Percentiles rank a stretch among this genome's conserved stretches.
Evolutionary conservation across 2,888 invertebrate genomes (phyloP).

Genomic region (Hirtodrosophila histrioides): DNA sequence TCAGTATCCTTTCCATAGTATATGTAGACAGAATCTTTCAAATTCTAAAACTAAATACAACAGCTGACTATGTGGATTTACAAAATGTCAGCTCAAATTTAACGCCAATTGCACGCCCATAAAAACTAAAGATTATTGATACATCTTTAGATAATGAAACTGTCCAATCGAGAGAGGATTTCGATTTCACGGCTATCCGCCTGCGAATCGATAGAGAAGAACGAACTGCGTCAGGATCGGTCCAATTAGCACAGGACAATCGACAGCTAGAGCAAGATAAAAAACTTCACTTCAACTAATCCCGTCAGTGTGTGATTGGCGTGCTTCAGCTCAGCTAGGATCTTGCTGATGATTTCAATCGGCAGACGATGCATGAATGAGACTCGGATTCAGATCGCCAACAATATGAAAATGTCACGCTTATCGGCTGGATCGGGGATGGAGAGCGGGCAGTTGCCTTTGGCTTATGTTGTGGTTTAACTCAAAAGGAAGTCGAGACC

Average conservation of each 20-base stretch:
- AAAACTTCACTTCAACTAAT: slow-evolving; percentile 69
- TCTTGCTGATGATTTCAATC: slow-evolving; percentile 62
- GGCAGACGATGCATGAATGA: slow-evolving; percentile 46
- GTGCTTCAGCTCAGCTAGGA: slow-evolving; percentile 57
- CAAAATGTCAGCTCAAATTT: slow-evolving; percentile 54
- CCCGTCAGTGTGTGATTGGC: slow-evolving; percentile 82
- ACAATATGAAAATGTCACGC: slow-evolving; percentile 83
- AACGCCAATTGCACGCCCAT: slow-evolving; percentile 58
- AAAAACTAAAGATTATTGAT: slow-evolving; percentile 34
- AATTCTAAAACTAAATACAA: too few species aligned
- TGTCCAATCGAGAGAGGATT: slow-evolving; percentile 39
- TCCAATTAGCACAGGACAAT: slow-evolving; percentile 62
- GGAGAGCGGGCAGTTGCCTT: slow-evolving; percentile 34
- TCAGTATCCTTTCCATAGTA: too few species aligned
- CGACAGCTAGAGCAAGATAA: slow-evolving; percentile 31
- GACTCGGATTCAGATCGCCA: slow-evolving; percentile 68
- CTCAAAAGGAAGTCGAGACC: slow-evolving; percentile 59
- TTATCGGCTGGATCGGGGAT: slow-evolving; percentile 65
- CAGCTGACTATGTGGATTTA: too few species aligned
- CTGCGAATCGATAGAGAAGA: slow-evolving; percentile 23
- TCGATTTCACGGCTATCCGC: slow-evolving; percentile 68
- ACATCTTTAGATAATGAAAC: slow-evolving; percentile 14
- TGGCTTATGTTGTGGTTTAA: slow-evolving; percentile 69
- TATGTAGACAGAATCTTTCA: too few species aligned
- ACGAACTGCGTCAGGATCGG: slow-evolving; percentile 42